Base-by-base conservation (phyloP, 2,888 invertebrate species). In the Spodoptera picta region DNA sequence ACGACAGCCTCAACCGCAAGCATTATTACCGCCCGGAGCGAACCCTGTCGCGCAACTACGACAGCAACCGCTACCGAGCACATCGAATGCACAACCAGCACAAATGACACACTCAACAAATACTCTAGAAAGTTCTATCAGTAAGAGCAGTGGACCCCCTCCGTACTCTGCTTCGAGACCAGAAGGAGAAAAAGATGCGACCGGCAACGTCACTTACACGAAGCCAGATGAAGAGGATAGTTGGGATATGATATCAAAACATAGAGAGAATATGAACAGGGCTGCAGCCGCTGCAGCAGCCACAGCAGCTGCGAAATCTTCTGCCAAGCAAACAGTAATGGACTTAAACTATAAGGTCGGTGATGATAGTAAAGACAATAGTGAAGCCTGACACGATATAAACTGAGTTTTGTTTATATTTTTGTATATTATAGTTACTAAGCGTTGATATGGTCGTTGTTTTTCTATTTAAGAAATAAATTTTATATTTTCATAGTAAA, bases 161-260 rank as follows among this genome's bases (percentile, higher is more conserved):
- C 92, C 93, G 0, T 94, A 94, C 59, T 73, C 87, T 0, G 84
- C 60, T 0, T 55, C 75, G 2, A 75, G 63, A 5, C 62, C 73
- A 14, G 80, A 77, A 27, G 71, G 74, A 6, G 75, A 79, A 12
- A 88, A 84, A n/a, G 68, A 73, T 9, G 78, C 73, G 7, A 85
- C 83, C 6, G 86, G 87, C 3, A 92, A 94, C 55, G 89, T 89
- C 0, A 89, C 79, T 42, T 93, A 89, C 55, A 79, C 83, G 4
- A 90, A 90, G 60, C 89, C 90, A 0, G 79, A 85, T 31, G 88
- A 87, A 5, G 80, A 79, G 0, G 90, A 89, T 60, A 95, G 93
- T 59, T 95, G 95, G 95, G 94, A 95, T 45, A 86, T 95, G 66
- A 91, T 96, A 68, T 90, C 93, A 0, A 90, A 95, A 62, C 95